Base-by-base conservation (phyloP, 2,113 vertebrate genomes). In the Verasper variegatus region DNA sequence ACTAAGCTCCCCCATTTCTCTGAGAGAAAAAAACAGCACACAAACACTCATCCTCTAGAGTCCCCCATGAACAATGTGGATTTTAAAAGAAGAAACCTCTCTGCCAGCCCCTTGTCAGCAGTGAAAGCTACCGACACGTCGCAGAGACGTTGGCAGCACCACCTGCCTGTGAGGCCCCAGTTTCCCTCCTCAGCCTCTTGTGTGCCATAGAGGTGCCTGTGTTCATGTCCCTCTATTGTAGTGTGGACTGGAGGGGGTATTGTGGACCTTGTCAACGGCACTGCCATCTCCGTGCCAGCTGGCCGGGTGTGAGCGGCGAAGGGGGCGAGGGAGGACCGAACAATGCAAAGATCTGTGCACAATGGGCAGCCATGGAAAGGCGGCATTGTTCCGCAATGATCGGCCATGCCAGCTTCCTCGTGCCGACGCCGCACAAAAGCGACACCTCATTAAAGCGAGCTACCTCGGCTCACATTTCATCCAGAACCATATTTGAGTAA, bases 261-360 rank as follows among this genome's bases (percentile, higher is more conserved):
- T 93, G 93, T 94, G 84, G 87, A 87, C 88, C 82, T 84, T 84
- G 92, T 94, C 90, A 89, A 86, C 72, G 80, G 87, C 86, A 71
- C 84, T 91, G 91, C 89, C 91, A 88, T 88, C 87, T 76, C 83
- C 35, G 75, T 93, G 93, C 94, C 94, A 95, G 92, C 92, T 95
- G 94, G 94, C 92, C 31, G 81, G 76, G 70, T 54, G 79, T 64
- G 80, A 82, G 86, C 47, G 21, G 83, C 40, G 23, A 80, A 70
- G 72, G 71, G 71, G 77, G 74, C 1, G 64, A 55, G 75, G 67
- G 42, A 21, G 66, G 66, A 3, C 13, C 5, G 52, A 91, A 94
- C 92, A 92, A 94, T 94, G 86, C 84, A 74, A 60, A 90, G 76
- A 88, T 89, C 76, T 79, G 78, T 87, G 82, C 92, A 92, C 91